Conservation (phyloP, 2,888 invertebrate species). For the Trichogramma evanescens region DNA sequence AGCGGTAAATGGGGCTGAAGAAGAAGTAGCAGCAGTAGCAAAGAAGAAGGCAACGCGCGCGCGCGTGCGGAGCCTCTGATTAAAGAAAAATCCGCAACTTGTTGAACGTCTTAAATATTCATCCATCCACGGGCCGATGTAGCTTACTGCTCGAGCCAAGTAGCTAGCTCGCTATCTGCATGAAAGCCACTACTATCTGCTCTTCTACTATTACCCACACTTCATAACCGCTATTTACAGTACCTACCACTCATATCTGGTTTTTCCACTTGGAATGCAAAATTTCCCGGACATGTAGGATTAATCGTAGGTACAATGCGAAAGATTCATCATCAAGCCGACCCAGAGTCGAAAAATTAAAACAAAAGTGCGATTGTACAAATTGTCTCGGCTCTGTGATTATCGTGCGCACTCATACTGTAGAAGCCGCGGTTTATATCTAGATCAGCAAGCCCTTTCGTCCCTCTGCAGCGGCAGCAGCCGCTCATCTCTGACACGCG, state of each 20-base stretch:
- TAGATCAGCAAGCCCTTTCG: no score
- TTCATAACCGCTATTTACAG: conserved; percentile 44
- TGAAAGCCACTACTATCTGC: conserved; percentile 15
- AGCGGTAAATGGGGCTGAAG: not conserved
- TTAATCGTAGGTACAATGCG: no score
- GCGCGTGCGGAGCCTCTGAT: conserved; percentile 24
- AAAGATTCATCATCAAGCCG: no score
- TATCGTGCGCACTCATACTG: no score
- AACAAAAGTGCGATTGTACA: no score
- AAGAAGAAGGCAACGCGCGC: conserved; percentile 10
- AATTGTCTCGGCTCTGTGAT: no score
- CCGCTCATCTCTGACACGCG: conserved; percentile 37
- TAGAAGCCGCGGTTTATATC: no score
- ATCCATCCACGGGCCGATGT: conserved; percentile 36
- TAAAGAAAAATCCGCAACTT: conserved; percentile 47
- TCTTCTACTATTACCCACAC: conserved; percentile 32
- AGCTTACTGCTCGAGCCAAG: conserved; percentile 36
- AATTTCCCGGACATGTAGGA: no score
- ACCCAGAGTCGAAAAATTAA: no score
- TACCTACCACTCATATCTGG: conserved; percentile 16
- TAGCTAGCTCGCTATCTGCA: conserved; percentile 18
- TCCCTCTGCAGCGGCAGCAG: not conserved
- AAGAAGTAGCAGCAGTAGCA: not conserved
- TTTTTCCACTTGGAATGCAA: no score
- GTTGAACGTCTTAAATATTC: conserved; percentile 48